Evolutionary conservation across 92 coral and sea anemone species (phyloP), one percentile per base, ranked within the genome.

Genomic region (Anthopleura xanthogrammica): DNA sequence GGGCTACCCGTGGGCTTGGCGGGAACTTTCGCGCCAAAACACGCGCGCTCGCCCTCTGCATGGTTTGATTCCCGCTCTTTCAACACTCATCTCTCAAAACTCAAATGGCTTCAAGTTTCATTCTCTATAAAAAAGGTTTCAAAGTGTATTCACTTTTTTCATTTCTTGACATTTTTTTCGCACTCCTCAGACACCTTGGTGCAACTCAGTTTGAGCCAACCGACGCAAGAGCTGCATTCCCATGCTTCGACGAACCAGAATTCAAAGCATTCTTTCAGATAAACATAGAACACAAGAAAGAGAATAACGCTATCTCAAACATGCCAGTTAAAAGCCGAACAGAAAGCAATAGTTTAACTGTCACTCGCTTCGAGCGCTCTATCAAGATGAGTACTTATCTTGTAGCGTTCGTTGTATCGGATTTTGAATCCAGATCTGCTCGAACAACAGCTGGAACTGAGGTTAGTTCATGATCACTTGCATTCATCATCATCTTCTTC

Each of bases 161-260:
- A 13, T 57, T 57, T 12, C 62, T 57, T 57, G 8, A 13, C 8
- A 12, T 9, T 3, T 57, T 57, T 10, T 57, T 12, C 16, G 36
- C 36, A 29, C 36, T 57, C 70, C 50, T 50, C 65, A 94, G 98
- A 80, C 71, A 90, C 72, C 81, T 92, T 81, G 95, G 91, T 5
- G 85, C 90, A 2, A 94, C 98, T 39, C 89, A 90, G 75, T 90
- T 94, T 41, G 91, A 86, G 72, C 79, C 92, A 42, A 90, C 88
- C 3, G 90, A 88, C n/a, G 98, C 98, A 8, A 77, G 98, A 29
- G 89, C 88, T 1, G 92, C 98, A 13, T 92, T 94, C 41, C 98
- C 98, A 12, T 94, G 98, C 78, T 94, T 94, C 56, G 95, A 94
- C 84, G 98, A 94, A 72, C 98, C 95, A 0, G 95, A 86, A 76